Evolutionary conservation across 2,888 invertebrate genomes (phyloP), one percentile per base, ranked within the genome.

Genomic region (Erebia palarica): DNA sequence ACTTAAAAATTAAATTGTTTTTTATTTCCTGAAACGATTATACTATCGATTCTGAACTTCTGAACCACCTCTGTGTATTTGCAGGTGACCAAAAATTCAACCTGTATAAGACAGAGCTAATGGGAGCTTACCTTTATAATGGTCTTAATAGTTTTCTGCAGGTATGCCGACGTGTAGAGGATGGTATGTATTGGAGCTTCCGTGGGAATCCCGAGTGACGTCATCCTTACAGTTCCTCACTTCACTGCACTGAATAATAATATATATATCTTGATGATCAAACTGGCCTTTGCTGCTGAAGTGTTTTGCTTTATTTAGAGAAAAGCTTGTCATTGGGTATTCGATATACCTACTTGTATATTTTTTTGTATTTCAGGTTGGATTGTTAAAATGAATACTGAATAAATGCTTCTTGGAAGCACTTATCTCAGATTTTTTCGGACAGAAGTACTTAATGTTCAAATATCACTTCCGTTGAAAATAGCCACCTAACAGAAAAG

Each of bases 171-270:
- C 0, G 92, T 91, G 71, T 86, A 92, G 47, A 91, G 77, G 69
- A 93, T 87, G 0, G 93, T 93, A 71, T 93, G 92, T 0, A 91
- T 84, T 0, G 92, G 91, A 67, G 92, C 92, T 77, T 93, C 92
- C 1, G 93, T 91, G 9, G 92, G 92, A 71, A 93, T 92, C 1
- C 92, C 92, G 55, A 93, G 79, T 71, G 92, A 93, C 77, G 92
- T 86, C 92, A 93, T 93, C 53, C 47, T 70, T 65, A 27, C n/a
- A 66, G 44, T 65, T 16, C 36, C 5, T 58, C 66, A 66, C 58
- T 66, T n/a, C 44, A 66, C 2, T 10, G 14, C 66, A 66, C 66
- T 66, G 7, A 36, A 7, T 36, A n/a, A n/a, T n/a, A n/a, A n/a
- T n/a, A n/a, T n/a, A 36, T 36, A 16, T 53, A 1, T 55, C 9